Conservation (phyloP, 2,888 invertebrate species). For the Hemistola chrysoprasaria region DNA sequence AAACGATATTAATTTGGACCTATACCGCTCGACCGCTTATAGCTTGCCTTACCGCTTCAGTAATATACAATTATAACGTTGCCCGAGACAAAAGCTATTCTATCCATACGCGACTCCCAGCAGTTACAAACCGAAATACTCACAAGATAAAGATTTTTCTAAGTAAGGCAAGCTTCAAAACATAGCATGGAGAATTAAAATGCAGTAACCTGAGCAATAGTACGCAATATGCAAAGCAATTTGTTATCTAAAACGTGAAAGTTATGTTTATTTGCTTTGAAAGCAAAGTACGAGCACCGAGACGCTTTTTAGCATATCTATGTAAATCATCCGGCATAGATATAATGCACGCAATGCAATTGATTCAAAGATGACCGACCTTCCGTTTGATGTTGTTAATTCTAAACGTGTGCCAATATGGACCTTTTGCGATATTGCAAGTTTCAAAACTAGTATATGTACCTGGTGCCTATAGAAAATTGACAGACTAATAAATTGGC, state of each 20-base stretch:
- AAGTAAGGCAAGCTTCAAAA: no score
- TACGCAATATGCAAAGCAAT: slow-evolving; percentile 10
- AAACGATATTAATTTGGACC: slow-evolving; percentile 2
- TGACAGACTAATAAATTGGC: no score
- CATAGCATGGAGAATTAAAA: no score
- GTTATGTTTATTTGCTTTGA: slow-evolving; percentile 9
- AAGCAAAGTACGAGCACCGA: slow-evolving; percentile 4
- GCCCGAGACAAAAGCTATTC: slow-evolving; percentile 2
- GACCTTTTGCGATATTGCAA: slow-evolving; percentile 25
- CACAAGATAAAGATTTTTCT: slow-evolving; percentile 1
- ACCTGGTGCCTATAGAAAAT: no score
- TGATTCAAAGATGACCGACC: slow-evolving; percentile 29
- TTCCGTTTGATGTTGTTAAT: slow-evolving; percentile 27
- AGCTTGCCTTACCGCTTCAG: slow-evolving; percentile 14
- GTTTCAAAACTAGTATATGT: slow-evolving; percentile 24
- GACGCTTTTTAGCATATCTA: slow-evolving; percentile 2
- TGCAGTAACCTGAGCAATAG: no score
- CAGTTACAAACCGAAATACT: slow-evolving; percentile 2
- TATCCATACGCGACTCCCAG: background rate
- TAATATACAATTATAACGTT: slow-evolving; percentile 1
- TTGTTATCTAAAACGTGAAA: slow-evolving; percentile 20
- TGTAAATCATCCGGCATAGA: slow-evolving; percentile 14
- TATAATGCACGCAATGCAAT: slow-evolving; percentile 18
- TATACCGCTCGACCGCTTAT: slow-evolving; percentile 4
- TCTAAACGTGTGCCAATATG: slow-evolving; percentile 27